These are phyloP conservation scores for Buphagus erythrorhynchus DNA, from an alignment of 2,797 vertebrate species.

Conservation along the genomic window DNA sequence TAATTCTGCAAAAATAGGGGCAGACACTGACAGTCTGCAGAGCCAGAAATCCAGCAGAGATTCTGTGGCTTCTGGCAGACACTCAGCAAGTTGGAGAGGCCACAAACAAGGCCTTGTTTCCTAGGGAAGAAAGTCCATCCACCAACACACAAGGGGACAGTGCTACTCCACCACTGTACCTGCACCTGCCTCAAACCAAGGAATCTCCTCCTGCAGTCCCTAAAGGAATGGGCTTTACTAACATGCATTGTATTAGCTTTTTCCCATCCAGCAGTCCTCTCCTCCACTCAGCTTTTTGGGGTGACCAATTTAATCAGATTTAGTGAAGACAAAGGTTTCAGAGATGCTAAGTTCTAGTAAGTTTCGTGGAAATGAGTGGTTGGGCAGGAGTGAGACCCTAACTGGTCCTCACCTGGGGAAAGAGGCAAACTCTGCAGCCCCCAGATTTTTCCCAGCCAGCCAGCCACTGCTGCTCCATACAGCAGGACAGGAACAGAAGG, in stretches of 20 bases:
- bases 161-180: neutral
- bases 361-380: neutral
- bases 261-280: neutral
- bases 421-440: neutral
- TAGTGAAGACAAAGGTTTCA: neutral
- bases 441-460: neutral
- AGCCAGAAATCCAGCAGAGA: neutral
- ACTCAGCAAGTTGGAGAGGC: neutral
- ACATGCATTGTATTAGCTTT: neutral
- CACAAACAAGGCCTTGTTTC: neutral
- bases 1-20: neutral
- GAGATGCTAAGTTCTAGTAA: neutral
- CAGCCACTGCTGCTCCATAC: neutral
- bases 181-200: neutral
- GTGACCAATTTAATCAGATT: neutral
- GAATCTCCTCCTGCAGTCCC: neutral
- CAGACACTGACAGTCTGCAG: neutral
- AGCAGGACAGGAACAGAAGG: neutral
- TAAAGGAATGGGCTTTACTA: neutral
- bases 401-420: neutral
- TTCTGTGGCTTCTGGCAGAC: neutral
- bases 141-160: neutral
- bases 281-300: neutral
- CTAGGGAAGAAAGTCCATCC: neutral
- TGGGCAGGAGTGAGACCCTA: neutral